phyloP scores from a whole-genome alignment of 2,113 vertebrate genomes.

The Otolemur garnettii region DNA sequence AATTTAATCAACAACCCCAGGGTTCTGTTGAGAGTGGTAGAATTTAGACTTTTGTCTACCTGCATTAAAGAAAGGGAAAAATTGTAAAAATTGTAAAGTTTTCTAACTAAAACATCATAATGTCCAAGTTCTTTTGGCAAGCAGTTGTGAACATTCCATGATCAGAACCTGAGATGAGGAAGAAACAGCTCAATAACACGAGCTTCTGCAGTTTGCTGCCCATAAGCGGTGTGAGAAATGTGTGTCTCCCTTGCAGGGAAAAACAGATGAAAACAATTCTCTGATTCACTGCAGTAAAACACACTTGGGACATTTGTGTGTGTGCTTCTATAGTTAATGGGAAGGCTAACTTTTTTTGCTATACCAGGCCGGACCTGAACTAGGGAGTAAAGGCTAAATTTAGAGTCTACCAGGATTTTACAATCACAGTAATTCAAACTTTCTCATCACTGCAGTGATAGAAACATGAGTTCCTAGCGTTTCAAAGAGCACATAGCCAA shows the following conservation, averaged over 20 bases:
- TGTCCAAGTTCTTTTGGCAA: background rate
- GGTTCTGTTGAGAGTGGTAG: background rate
- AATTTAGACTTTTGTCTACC: constrained; percentile 38
- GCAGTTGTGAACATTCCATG: background rate
- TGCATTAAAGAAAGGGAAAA: background rate
- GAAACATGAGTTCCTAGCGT: background rate
- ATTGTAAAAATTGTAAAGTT: background rate
- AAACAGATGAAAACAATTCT: background rate
- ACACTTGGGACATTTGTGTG: background rate
- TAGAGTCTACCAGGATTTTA: background rate
- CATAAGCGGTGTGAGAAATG: background rate
- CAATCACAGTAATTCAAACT: background rate
- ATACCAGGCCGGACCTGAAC: background rate
- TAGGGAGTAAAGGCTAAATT: background rate
- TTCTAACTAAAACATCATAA: background rate
- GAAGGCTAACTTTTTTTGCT: background rate
- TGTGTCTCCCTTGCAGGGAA: background rate
- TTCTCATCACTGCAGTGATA: background rate
- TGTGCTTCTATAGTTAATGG: background rate
- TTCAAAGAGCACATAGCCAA: background rate
- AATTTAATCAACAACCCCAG: background rate
- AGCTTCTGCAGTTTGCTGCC: background rate
- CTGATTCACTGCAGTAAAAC: background rate
- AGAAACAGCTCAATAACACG: background rate
- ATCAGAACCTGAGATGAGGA: background rate